Base-by-base conservation (phyloP, 2,113 vertebrate genomes). In the Oncorhynchus mykiss region DNA sequence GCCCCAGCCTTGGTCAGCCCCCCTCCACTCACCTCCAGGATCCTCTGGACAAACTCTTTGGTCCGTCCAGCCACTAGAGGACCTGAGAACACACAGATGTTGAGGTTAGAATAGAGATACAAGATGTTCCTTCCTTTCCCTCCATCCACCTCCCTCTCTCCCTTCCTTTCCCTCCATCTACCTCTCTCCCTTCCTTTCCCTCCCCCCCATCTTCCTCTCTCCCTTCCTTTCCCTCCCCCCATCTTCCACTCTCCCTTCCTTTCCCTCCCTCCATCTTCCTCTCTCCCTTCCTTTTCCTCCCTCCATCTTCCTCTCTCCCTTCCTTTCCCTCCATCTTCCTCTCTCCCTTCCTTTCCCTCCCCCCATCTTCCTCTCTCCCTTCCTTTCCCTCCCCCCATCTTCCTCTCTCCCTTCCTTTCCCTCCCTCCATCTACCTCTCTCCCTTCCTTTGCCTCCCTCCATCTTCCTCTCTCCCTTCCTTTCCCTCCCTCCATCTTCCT, bases 31-130 rank as follows among this genome's bases (percentile, higher is more conserved):
- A 87, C 90, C 14, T 88, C 92, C 82, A 93, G 75, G 65, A 93
- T 92, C 77, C 88, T 87, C 80, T 92, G 89, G 75, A 93, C 92
- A 78, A 93, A 93, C 84, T 93, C 92, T 84, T 92, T 93, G 86
- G 92, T 92, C 82, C 91, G 88, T 60, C 92, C 92, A n/a, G 92
- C 92, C 16, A 93, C 92, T 39, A 91, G 48, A 25, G 91, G 90
- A 78, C 92, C 92, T 93, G 77, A 18, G 34, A 74, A n/a, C 16
- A 71, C 48, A 73, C 62, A 69, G 76, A 85, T 24, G 64, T 66
- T 67, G 14, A 71, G 3, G 12, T 29, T 27, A 5, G 3, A 20
- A 57, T 18, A 57, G 54, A 57, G 20, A 57, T 3, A 12, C 39
- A 3, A 25, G 22, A 24, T 24, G 22, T 24, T 24, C 59, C 1